Conservation (phyloP, 2,888 invertebrate genomes). For the Synergus itoensis region DNA sequence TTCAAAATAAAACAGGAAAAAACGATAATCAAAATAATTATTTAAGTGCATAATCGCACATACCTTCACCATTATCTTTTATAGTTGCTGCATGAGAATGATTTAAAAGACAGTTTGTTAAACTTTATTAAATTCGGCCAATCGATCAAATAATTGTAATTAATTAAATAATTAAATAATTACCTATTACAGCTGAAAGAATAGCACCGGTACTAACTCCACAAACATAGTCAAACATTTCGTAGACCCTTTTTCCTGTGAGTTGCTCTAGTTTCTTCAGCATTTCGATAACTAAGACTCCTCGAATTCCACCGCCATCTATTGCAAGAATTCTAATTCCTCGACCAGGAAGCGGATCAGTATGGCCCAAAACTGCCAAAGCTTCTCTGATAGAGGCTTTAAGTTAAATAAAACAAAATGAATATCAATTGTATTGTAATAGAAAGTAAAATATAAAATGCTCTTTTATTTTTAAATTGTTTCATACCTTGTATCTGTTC, state of each 20-base stretch:
- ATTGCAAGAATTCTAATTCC: constrained; percentile 91
- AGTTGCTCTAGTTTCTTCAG: constrained; percentile 87
- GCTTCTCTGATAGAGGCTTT: constrained; percentile 79
- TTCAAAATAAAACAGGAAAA: not conserved
- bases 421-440: not conserved
- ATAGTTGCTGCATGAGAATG: constrained; percentile 62
- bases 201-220: constrained; percentile 93
- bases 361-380: constrained; percentile 85
- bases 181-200: constrained; percentile 86
- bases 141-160: not conserved
- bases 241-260: constrained; percentile 84
- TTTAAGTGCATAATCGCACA: not conserved
- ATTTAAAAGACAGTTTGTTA: not conserved
- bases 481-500: constrained; percentile 69
- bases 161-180: constrained; percentile 55
- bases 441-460: constrained; percentile 19
- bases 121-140: not conserved
- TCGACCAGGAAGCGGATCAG: constrained; percentile 83
- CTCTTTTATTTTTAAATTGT: not conserved
- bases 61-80: constrained; percentile 59
- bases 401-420: constrained; percentile 31
- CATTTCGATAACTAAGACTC: constrained; percentile 91
- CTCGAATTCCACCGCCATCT: constrained; percentile 95
- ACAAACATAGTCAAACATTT: constrained; percentile 93
- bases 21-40: not conserved